Evolutionary conservation across 2,797 vertebrate species (phyloP), one percentile per base, ranked within the genome.

Genomic region (Peromyscus attwateri): DNA sequence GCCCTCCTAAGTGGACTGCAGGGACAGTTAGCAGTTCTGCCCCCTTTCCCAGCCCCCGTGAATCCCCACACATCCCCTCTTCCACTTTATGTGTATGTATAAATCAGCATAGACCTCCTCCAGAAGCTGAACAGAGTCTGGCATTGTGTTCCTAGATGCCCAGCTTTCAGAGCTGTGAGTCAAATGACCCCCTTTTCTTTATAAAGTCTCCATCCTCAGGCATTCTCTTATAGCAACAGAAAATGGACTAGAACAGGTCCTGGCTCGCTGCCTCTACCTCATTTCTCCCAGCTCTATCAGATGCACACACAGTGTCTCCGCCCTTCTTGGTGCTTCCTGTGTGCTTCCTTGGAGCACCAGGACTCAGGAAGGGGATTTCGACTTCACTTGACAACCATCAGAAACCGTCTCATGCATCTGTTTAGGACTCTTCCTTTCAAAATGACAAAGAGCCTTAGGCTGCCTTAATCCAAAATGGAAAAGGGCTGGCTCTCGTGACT

Each of bases 251-350:
- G 13, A 4, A 62, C 11, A 43, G 23, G 8, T 4, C 25, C 34
- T 75, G 31, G 27, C 1, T 13, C 31, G 6, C 27, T 57, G 27
- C 13, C 43, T 27, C 2, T 31, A 62, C 68, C 49, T 10, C 23
- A 29, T 27, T 40, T 31, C 68, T 70, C 4, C 76, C 12, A 8
- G 13, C 70, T n/a, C 52, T 49, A n/a, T 0, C 6, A 6, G 9
- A 6, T 25, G 1, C 31, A n/a, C 40, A 11, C 52, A 55, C 2
- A 4, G 0, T 31, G 21, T 10, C 80, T 57, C 80, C 1, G 7
- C 29, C 52, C 23, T 71, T 46, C 27, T 17, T 1, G 13, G 3
- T 31, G 3, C 11, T 49, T 87, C 21, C 34, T 19, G 5, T 13
- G 34, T n/a, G 1, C 37, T 52, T 21, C 7, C 68, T 75, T 43